Evolutionary conservation across 2,113 vertebrate species (phyloP).

Genomic region (Lophochroa leadbeateri): DNA sequence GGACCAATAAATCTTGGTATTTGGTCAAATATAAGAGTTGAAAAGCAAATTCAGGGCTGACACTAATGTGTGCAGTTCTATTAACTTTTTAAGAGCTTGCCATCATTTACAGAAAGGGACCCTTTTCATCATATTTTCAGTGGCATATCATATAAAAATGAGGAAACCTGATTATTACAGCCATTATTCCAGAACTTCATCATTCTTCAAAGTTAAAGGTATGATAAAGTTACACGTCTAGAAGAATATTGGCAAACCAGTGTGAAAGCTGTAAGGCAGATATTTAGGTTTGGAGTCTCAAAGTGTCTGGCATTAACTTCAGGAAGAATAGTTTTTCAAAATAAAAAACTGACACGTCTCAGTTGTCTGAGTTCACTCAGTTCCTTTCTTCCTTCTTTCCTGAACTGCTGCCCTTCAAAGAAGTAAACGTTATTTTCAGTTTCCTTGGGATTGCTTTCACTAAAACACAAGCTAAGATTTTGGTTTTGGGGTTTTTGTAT

Average conservation of each 20-base stretch:
- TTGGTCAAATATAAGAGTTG: background rate
- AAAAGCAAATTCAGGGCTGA: background rate
- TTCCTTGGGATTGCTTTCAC: background rate
- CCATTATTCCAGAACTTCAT: background rate
- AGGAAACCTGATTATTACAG: background rate
- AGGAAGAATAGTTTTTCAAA: background rate
- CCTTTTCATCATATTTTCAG: background rate
- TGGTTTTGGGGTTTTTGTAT: accelerated
- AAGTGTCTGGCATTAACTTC: background rate
- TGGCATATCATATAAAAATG: background rate
- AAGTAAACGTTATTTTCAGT: background rate
- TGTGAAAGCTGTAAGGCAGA: background rate
- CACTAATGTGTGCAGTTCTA: background rate
- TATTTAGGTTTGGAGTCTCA: background rate
- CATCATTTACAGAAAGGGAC: background rate
- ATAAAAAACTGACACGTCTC: background rate
- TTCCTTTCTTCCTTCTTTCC: background rate
- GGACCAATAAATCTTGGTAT: background rate
- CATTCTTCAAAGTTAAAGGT: background rate
- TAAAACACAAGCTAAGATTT: background rate
- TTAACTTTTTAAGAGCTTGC: background rate
- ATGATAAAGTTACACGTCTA: background rate
- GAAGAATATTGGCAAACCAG: background rate
- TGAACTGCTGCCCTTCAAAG: background rate
- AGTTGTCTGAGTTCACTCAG: background rate